Conservation (phyloP, 2,113 vertebrate genomes). For the Nothocercus nigrocapillus region DNA sequence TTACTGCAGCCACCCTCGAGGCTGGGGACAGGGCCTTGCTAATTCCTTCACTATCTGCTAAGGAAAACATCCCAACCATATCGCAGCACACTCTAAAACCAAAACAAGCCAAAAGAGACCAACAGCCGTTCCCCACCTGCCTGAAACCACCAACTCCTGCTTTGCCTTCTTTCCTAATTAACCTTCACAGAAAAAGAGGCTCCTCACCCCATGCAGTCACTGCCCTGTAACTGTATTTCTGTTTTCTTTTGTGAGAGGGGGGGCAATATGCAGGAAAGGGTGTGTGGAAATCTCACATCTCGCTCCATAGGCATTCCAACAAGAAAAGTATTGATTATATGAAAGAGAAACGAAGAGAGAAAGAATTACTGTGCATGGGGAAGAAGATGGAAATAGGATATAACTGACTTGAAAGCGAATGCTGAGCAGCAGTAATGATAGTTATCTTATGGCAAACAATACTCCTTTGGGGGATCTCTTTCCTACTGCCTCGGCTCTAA, state of each 20-base stretch:
- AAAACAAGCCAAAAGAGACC: not conserved
- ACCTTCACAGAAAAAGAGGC: not conserved
- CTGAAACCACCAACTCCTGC: not conserved
- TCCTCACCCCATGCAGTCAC: not conserved
- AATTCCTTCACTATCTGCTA: not conserved
- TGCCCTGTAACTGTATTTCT: not conserved
- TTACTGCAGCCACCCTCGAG: not conserved
- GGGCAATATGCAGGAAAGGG: not conserved
- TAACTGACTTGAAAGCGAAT: conserved; percentile 8
- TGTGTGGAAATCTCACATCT: rapidly evolving
- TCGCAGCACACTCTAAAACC: not conserved
- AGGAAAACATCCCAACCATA: not conserved
- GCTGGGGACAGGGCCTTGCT: not conserved
- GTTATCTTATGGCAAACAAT: conserved; percentile 10
- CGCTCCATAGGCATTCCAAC: rapidly evolving
- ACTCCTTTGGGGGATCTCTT: conserved; percentile 34
- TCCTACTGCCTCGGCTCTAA: conserved; percentile 9
- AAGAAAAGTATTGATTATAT: not conserved
- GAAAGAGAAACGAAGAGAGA: not conserved
- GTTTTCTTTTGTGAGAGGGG: not conserved
- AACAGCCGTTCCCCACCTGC: not conserved
- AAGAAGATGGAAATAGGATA: conserved; percentile 22
- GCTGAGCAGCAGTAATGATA: conserved; percentile 26
- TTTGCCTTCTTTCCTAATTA: not conserved
- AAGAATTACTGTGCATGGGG: not conserved